Base-by-base conservation (phyloP, 2,797 vertebrate genomes). In the Enteromius afrohamiltoni region DNA sequence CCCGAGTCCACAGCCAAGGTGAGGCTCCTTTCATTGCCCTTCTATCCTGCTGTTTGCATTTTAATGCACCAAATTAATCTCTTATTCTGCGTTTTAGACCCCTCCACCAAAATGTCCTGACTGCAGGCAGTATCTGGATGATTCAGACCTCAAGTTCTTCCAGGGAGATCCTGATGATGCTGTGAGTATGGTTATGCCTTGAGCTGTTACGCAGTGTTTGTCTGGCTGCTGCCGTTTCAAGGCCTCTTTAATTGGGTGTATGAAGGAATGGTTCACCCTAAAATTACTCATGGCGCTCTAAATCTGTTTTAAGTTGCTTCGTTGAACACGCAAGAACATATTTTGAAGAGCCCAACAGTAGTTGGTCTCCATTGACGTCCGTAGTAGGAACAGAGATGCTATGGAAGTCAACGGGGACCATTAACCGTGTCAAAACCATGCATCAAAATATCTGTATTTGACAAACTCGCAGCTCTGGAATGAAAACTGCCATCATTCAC, bases 91-190 rank as follows among this genome's bases (percentile, higher is more conserved):
- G 16, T 88, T 83, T 0, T 88, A 98, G 97, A 93, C 94, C 0
- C 95, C 96, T 1, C 96, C 97, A 6, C 96, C 96, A 0, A 97
- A 97, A 90, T 99, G 98, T 79, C 23, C 93, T 1, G 96, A 98
- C 91, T 99, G 98, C 79, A 92, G 96, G 3, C 98, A 99, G 88
- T 97, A 96, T 90, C 91, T 99, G 86, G 97, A 99, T 16, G 97
- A 99, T 77, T 93, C 96, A 0, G 96, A 99, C 82, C 96, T 99
- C 37, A 99, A 98, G 89, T 98, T 97, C 74, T 98, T 97, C 87
- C 97, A 99, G 88, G 97, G 97, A 4, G 97, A 96, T 85, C 95
- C 96, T 0, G 97, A 97, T 6, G 94, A 95, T 55, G 96, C 96
- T 19, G 97, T 97, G 87, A 95, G 71, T 49, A 3, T 47, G 19